A percentile compares a stretch with the other conserved stretches of the same genome.
Conservation (phyloP, 2,888 invertebrate species). For the Clostera curtula region DNA sequence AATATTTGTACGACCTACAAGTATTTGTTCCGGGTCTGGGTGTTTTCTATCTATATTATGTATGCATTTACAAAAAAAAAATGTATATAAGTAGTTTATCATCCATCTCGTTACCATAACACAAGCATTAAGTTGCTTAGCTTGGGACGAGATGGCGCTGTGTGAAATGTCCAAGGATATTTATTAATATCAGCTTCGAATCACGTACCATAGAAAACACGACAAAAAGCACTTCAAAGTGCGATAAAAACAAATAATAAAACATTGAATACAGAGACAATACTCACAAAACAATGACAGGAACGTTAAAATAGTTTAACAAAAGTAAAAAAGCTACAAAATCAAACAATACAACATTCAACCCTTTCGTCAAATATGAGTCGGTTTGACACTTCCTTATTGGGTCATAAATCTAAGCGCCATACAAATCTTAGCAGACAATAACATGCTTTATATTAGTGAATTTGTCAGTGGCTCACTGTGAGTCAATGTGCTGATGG, state of each 20-base stretch:
- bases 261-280: constrained; percentile 50
- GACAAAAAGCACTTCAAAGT: constrained; percentile 53
- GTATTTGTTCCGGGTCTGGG: too few relatives aligned
- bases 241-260: constrained; percentile 60
- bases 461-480: constrained; percentile 23
- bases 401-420: constrained; percentile 61
- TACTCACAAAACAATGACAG: constrained; percentile 50
- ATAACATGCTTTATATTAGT: constrained; percentile 30
- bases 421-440: constrained; percentile 38
- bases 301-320: constrained; percentile 45
- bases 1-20: too few relatives aligned
- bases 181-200: constrained; percentile 22
- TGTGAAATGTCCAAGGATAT: too few relatives aligned
- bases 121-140: too few relatives aligned
- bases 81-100: too few relatives aligned
- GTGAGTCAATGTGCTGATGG: constrained; percentile 17
- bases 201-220: constrained; percentile 19
- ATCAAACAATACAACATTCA: constrained; percentile 60
- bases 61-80: too few relatives aligned
- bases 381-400: constrained; percentile 67
- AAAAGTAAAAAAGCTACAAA: constrained; percentile 56
- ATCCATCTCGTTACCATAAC: too few relatives aligned
- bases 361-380: constrained; percentile 70
- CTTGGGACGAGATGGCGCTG: too few relatives aligned
- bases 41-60: too few relatives aligned